Conservation (phyloP, 1,140 invertebrate genomes). For the Drosophila prosaltans region DNA sequence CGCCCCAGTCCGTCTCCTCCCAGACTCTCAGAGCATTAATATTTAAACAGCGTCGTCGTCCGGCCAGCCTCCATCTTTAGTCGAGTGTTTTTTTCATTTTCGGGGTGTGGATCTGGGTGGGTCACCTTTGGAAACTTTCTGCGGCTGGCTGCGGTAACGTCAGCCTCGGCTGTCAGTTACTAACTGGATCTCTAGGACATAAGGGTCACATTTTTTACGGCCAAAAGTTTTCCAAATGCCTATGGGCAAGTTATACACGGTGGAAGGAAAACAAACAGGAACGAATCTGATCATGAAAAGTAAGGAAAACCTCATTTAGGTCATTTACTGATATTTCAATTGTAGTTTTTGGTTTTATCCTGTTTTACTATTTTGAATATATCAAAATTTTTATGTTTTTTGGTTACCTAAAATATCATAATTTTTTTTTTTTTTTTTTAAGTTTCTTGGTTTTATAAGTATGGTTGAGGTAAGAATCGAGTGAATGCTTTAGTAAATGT, state of each 20-base stretch:
- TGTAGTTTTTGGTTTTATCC: no score
- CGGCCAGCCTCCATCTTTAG: slow-evolving; percentile 34
- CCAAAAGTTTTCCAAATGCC: slow-evolving; percentile 57
- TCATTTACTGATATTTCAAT: no score
- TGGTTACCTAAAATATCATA: no score
- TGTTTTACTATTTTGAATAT: no score
- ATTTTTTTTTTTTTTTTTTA: no score
- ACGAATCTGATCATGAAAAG: no score
- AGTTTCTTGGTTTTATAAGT: no score
- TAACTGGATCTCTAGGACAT: slow-evolving; percentile 74
- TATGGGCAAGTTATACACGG: slow-evolving; percentile 44
- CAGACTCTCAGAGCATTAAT: slow-evolving; percentile 70
- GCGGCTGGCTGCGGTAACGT: slow-evolving; percentile 26
- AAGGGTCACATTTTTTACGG: slow-evolving; percentile 70
- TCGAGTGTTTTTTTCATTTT: slow-evolving; percentile 11
- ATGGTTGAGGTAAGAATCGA: no score
- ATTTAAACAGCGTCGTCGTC: slow-evolving; percentile 69
- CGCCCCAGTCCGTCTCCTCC: slow-evolving; percentile 33
- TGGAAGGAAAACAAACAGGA: slow-evolving; percentile 21
- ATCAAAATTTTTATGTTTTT: no score
- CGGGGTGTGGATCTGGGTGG: slow-evolving; percentile 23
- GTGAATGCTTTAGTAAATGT: no score
- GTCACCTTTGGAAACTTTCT: slow-evolving; percentile 67
- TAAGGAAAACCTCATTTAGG: no score
- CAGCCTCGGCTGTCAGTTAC: slow-evolving; percentile 55